phyloP scores from a whole-genome alignment of 1,140 invertebrate species.

The Mylabris phalerata region DNA sequence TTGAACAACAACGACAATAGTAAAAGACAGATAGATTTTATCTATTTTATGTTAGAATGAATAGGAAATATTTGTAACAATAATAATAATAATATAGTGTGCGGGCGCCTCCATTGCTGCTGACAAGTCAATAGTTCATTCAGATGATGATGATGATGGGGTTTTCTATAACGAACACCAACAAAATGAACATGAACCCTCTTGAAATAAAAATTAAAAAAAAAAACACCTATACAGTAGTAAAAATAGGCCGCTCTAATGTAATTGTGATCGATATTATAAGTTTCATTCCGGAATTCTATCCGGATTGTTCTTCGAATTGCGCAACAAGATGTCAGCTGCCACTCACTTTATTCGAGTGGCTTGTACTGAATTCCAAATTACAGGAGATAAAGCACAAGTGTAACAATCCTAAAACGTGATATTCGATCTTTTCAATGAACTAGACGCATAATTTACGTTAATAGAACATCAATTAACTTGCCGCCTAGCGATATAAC shows the following conservation, averaged over 20 bases:
- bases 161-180: background rate
- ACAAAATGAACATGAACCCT: background rate
- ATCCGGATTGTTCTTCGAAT: background rate
- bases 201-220: too few species aligned
- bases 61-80: too few species aligned
- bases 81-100: background rate
- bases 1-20: background rate
- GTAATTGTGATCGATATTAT: too few species aligned
- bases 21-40: background rate
- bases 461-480: too few species aligned
- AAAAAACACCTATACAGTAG: too few species aligned
- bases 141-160: background rate
- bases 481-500: too few species aligned
- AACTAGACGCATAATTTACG: too few species aligned
- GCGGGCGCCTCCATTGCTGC: slow-evolving; percentile 3
- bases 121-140: background rate
- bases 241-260: too few species aligned
- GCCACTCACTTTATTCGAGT: slow-evolving; percentile 19
- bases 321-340: slow-evolving; percentile 18
- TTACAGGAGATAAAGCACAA: slow-evolving; percentile 18
- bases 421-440: too few species aligned
- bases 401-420: background rate
- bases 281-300: too few species aligned
- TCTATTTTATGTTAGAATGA: too few species aligned
- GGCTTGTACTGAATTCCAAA: slow-evolving; percentile 17